These are phyloP conservation scores for Atherinosoma microstoma DNA, from an alignment of 2,797 vertebrate species.

Conservation along the genomic window DNA sequence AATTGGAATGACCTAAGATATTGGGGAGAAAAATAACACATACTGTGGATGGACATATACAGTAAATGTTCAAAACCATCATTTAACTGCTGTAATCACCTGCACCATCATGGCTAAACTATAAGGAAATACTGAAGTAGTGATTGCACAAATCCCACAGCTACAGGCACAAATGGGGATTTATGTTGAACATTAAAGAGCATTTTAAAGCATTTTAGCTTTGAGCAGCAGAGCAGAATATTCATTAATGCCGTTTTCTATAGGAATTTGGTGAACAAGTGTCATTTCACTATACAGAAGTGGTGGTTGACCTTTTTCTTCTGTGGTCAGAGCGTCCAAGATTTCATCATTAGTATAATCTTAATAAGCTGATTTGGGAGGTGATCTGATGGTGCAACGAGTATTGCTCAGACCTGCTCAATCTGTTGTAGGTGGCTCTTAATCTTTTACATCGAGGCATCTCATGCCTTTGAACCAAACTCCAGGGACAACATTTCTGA, in stretches of 20 bases:
- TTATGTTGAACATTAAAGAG: not conserved
- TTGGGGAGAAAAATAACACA: not conserved
- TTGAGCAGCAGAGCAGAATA: not conserved
- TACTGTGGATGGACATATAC: not conserved
- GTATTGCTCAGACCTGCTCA: not conserved
- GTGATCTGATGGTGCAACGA: not conserved
- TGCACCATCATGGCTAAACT: not conserved
- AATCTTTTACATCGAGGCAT: conserved; percentile 3
- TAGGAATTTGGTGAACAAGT: not conserved
- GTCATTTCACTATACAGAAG: not conserved
- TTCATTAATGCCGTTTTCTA: not conserved
- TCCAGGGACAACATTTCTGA: conserved; percentile 11
- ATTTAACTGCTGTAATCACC: not conserved
- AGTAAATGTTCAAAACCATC: not conserved
- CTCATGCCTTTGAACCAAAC: not conserved
- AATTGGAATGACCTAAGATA: not conserved
- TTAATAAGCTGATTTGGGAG: conserved; percentile 30
- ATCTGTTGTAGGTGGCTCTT: not conserved
- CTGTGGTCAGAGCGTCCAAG: conserved; percentile 1
- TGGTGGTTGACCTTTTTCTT: conserved; percentile 16
- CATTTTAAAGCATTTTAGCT: not conserved
- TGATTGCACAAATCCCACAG: not conserved
- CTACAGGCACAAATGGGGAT: not conserved
- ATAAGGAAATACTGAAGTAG: not conserved
- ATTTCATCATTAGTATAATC: conserved; percentile 29